These are phyloP conservation scores for Harpagifer antarcticus DNA, from an alignment of 2,797 vertebrate species.

Conservation along the genomic window DNA sequence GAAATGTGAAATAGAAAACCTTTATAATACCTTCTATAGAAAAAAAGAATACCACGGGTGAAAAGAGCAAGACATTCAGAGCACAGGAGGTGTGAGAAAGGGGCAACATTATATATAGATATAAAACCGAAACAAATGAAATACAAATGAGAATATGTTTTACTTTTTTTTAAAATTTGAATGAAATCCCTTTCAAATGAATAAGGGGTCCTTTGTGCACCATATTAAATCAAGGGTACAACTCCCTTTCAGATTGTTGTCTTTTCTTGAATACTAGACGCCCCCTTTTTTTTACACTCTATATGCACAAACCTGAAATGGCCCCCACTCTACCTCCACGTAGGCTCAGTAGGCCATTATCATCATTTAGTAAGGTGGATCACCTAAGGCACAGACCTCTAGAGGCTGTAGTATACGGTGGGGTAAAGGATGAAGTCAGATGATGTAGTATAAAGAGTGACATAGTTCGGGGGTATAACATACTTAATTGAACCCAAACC, in stretches of 20 bases:
- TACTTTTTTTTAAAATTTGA: background rate
- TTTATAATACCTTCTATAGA: conserved; percentile 13
- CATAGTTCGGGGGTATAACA: no score
- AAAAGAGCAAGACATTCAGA: conserved; percentile 13
- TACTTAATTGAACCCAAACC: no score
- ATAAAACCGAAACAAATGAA: background rate
- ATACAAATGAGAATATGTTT: background rate
- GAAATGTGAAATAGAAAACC: conserved; percentile 21
- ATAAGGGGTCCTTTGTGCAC: background rate
- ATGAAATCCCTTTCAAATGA: background rate
- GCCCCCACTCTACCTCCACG: no score
- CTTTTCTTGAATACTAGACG: background rate
- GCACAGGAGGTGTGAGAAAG: background rate
- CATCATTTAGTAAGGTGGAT: no score
- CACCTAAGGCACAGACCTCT: no score
- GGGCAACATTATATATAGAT: background rate
- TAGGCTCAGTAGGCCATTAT: no score
- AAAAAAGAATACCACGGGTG: conserved; percentile 5
- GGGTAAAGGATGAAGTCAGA: no score
- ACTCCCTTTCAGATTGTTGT: background rate
- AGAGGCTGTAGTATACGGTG: no score
- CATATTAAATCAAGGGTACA: background rate
- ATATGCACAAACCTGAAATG: no score
- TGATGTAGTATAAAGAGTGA: no score
- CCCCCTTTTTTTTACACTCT: no score